phyloP scores from a whole-genome alignment of 2,888 invertebrate species.

The Sycophila texana region DNA sequence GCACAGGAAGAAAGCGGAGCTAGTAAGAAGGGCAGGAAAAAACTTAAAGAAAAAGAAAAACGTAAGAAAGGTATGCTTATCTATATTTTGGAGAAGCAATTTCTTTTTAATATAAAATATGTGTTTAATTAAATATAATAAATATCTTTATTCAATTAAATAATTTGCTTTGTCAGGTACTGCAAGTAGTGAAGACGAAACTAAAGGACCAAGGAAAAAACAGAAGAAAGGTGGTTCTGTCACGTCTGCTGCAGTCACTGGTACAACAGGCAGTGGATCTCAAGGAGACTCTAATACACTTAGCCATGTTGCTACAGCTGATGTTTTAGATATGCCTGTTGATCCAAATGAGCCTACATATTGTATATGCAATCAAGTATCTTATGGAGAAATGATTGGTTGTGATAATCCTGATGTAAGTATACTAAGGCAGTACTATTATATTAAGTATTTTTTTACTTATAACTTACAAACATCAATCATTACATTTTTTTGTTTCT shows the following conservation, averaged over 20 bases:
- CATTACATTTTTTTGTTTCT: background rate
- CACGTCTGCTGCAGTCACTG: slow-evolving; percentile 68
- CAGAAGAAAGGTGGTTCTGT: slow-evolving; percentile 78
- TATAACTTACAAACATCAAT: background rate
- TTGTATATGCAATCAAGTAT: slow-evolving; percentile 97
- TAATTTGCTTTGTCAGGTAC: slow-evolving; percentile 61
- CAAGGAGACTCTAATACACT: slow-evolving; percentile 72
- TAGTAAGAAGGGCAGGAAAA: slow-evolving; percentile 85
- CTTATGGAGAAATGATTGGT: slow-evolving; percentile 97
- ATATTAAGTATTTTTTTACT: slow-evolving; percentile 14
- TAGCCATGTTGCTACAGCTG: slow-evolving; percentile 86
- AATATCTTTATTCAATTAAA: background rate
- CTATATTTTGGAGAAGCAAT: background rate
- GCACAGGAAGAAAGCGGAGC: slow-evolving; percentile 81
- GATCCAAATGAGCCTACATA: slow-evolving; percentile 99
- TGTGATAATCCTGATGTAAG: slow-evolving; percentile 94
- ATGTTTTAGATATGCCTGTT: slow-evolving; percentile 92
- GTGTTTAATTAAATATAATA: background rate
- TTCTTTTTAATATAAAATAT: slow-evolving; percentile 1
- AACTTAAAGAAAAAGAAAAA: slow-evolving; percentile 82
- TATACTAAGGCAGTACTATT: slow-evolving; percentile 53
- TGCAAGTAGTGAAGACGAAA: slow-evolving; percentile 73
- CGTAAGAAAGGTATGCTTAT: slow-evolving; percentile 76
- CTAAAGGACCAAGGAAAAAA: slow-evolving; percentile 77
- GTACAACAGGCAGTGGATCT: slow-evolving; percentile 72